These are phyloP conservation scores for Macrotis lagotis DNA, from an alignment of 2,113 vertebrate species.

Conservation along the genomic window DNA sequence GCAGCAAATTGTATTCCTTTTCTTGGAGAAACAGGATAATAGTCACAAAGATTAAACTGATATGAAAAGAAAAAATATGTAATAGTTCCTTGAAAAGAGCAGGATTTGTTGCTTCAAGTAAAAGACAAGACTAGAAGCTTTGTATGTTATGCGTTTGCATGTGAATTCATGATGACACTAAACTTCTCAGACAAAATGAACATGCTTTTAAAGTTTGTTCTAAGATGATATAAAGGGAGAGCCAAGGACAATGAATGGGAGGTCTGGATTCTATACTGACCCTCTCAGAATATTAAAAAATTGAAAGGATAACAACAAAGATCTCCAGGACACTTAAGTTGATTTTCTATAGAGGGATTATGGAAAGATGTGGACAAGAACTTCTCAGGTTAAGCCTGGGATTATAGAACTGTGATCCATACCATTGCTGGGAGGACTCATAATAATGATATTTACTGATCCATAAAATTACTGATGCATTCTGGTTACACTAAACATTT, in stretches of 20 bases:
- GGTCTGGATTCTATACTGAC: background rate
- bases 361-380: background rate
- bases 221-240: background rate
- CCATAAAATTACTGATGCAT: background rate
- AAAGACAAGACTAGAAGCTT: background rate
- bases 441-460: background rate
- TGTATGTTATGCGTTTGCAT: background rate
- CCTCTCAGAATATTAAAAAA: background rate
- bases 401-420: background rate
- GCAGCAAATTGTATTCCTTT: background rate
- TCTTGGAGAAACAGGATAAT: background rate
- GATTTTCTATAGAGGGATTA: background rate
- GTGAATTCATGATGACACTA: background rate
- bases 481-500: background rate
- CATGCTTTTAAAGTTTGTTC: background rate
- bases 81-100: background rate
- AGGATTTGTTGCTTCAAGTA: background rate
- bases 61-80: background rate
- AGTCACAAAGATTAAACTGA: background rate
- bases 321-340: background rate
- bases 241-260: background rate
- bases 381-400: background rate
- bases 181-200: background rate
- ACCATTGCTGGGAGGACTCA: background rate
- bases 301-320: background rate